Base-by-base conservation (phyloP, 2,113 vertebrate species). In the Oxyura jamaicensis region DNA sequence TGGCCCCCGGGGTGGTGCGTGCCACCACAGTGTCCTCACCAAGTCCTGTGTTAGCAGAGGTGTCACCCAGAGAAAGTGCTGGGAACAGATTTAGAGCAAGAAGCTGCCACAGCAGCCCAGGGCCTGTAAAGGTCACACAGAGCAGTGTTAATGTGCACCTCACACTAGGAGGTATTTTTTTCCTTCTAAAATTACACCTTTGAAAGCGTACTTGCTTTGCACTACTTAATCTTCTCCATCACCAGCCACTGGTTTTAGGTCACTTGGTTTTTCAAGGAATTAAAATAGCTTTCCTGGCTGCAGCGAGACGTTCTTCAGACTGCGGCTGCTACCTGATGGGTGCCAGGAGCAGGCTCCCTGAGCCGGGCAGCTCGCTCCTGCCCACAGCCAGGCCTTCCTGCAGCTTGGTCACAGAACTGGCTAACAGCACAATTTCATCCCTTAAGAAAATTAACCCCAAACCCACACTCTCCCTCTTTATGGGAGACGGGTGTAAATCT, bases 121-220 rank as follows among this genome's bases (percentile, higher is more conserved):
- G 66, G 10, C 11, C 33, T 28, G 42, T 52, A 5, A 39, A n/a
- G 68, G 66, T 9, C 26, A 1, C 6, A 52, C 28, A 41, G 9
- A 41, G 44, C 91, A 78, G 56, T 5, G 83, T 42, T 72, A 77
- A 86, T 1, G 3, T 56, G 71, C 41, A 58, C 79, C 84, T 81
- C 19, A 6, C 39, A 36, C 82, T 41, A 28, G 78, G 65, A 18
- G 3, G 8, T 9, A 56, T 55, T 82, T 69, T 48, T 86, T 53
- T 48, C 59, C 39, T 72, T 93, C 86, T 52, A 71, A 88, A 86
- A 86, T 36, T 60, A 94, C 83, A 86, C 41, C 1, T 44, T 66
- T 96, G 97, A 96, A 97, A 94, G 95, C 83, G 59, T 94, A 94
- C 91, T 95, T 97, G 95, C 67, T 97, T 96, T 95, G 90, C 90